Percentiles rank a stretch among this genome's conserved stretches.
phyloP scores from a whole-genome alignment of 2,888 invertebrate species.

The Drosophila mayaguana region DNA sequence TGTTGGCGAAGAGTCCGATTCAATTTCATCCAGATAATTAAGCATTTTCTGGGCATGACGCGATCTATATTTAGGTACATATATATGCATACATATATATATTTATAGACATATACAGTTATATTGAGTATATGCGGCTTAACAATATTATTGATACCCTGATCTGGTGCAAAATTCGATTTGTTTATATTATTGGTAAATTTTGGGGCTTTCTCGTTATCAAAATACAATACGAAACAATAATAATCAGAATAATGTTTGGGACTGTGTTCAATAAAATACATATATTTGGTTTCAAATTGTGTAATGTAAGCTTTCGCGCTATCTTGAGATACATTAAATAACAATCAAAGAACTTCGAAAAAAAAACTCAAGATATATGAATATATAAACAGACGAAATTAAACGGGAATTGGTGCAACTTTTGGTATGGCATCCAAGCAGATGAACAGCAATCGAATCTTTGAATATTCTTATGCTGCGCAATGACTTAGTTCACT shows the following conservation, averaged over 20 bases:
- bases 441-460: background rate
- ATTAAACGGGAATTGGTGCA: background rate
- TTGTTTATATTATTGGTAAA: background rate
- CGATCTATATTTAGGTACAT: slow-evolving; percentile 72
- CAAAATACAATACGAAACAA: background rate
- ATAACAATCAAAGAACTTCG: background rate
- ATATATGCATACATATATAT: slow-evolving; percentile 33
- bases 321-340: background rate
- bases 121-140: slow-evolving; percentile 17
- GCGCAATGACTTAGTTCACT: background rate
- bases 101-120: slow-evolving; percentile 13
- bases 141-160: slow-evolving; percentile 3
- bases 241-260: background rate
- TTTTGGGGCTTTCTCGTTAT: background rate
- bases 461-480: background rate
- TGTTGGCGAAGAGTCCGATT: slow-evolving; percentile 33
- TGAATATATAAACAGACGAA: background rate
- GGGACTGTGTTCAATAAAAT: background rate
- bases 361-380: background rate
- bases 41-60: slow-evolving; percentile 72
- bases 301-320: background rate
- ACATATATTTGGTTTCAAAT: background rate
- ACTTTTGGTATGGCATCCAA: background rate
- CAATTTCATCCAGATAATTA: slow-evolving; percentile 63
- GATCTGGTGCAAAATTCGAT: slow-evolving; percentile 10